Evolutionary conservation across 35 echinoderm and acorn worm species (phyloP), one percentile per base, ranked within the genome.

Genomic region (Lytechinus variegatus): DNA sequence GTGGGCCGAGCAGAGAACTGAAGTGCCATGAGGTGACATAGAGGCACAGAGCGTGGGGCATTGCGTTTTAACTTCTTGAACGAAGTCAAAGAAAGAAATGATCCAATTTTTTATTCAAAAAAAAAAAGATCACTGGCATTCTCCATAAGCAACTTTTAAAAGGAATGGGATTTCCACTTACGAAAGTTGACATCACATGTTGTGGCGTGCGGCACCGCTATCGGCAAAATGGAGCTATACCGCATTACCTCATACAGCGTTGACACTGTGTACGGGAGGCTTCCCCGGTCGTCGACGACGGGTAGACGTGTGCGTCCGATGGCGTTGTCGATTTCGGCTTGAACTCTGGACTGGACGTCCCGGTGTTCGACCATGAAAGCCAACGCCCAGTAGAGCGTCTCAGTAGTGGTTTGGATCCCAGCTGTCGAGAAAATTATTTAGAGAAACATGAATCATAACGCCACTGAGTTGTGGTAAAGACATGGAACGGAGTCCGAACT

Each of bases 201-300:
- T 9, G 95, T 66, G 3, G 54, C 89, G 19, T 90, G 88, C 1
- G 95, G 95, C 3, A 96, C 91, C 28, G 86, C 95, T 44, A 96
- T 96, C 27, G 95, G 95, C 27, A 58, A 27, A 27, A 98, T 95
- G n/a, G 86, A 94, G 21, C 96, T 95, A 72, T 79, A 96, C 10
- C 97, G 94, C 27, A 95, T 94, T 12, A 97, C 93, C 87, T 98
- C 97, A 24, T 94, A 88, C 9, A 98, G 87, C 27, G 95, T 92
- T 14, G 87, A 54, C 13, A 61, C 52, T 1, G 95, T 95, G 87
- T 91, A 95, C 29, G 95, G 95, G 4, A 95, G 4, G 5, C 21
- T 57, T 87, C n/a, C 44, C 0, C 86, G 86, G 55, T 95, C 95
- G 19, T 87, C 86, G 28, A 91, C 27, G 9, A 28, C 87, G 9